These are phyloP conservation scores for Ceratosolen solmsi DNA, from an alignment of 1,140 invertebrate genomes.

Conservation along the genomic window DNA sequence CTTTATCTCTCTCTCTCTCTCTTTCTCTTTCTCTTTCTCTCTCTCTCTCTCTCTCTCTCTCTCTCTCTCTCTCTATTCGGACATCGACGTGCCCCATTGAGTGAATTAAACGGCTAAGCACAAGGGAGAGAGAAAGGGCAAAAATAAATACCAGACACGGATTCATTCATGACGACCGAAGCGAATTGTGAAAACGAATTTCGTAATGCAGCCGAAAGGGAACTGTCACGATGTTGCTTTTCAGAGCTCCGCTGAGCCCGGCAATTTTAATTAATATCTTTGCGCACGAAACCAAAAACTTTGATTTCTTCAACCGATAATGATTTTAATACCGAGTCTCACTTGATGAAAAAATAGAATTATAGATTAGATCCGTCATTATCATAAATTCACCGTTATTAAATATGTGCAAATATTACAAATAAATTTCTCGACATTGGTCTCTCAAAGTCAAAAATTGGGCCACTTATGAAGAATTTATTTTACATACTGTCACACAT, in stretches of 20 bases:
- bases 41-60: neutral
- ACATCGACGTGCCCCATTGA: conserved; percentile 27
- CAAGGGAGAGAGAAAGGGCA: neutral
- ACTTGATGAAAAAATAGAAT: too few relatives aligned
- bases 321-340: too few relatives aligned
- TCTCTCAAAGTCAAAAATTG: too few relatives aligned
- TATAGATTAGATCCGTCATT: too few relatives aligned
- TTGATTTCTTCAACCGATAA: too few relatives aligned
- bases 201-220: neutral
- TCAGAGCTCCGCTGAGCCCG: neutral
- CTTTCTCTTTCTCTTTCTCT: too few relatives aligned
- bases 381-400: too few relatives aligned
- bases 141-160: conserved; percentile 8
- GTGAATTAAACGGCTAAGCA: neutral
- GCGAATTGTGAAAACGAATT: neutral
- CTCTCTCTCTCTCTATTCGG: conserved; percentile 12
- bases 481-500: neutral
- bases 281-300: too few relatives aligned
- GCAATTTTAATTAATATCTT: neutral
- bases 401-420: too few relatives aligned
- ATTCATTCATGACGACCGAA: conserved; percentile 38
- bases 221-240: neutral
- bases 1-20: neutral
- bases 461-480: neutral
- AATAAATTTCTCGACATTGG: too few relatives aligned